Base-by-base conservation (phyloP, 2,888 invertebrate genomes). In the Phyllotreta striolata region DNA sequence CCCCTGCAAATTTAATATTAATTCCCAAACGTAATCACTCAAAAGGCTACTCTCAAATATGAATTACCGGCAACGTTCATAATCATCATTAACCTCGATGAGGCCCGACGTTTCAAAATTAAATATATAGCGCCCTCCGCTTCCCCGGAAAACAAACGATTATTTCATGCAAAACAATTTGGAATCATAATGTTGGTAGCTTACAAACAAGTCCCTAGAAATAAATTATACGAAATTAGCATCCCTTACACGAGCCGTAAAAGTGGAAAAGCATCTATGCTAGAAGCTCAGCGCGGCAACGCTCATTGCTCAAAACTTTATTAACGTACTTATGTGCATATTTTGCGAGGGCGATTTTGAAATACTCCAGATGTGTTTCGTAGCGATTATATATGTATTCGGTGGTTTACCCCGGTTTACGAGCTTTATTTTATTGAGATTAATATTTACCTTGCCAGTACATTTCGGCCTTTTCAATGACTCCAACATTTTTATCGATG, bases 101-200 rank as follows among this genome's bases (percentile, higher is more conserved):
- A 59, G 51, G 41, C 35, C 10, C 34, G 37, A 41, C 61, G 38
- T 46, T 40, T 47, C 46, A 13, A 52, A 61, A 61, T 61, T 54
- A 61, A 64, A 61, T 64, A 61, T 54, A 61, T 61, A 61, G 39
- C 52, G 57, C 52, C 56, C 57, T 44, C 43, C 40, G 13, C 55
- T 57, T 51, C 51, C 14, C 35, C 56, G 52, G 35, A 60, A 61
- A 66, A 59, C 64, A 67, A 69, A 67, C 64, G 67, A 67, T 60
- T 35, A 62, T 69, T 67, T 67, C 58, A 69, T 67, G 69, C 65
- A 66, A 64, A 66, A 63, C 55, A 58, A 63, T 66, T 66, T 63
- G 55, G 63, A 55, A 66, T 65, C 65, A 63, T 64, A 59, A 69
- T 63, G 69, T 62, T 62, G 55, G 40, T 54, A 61, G 58, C 49